Percentiles rank a stretch among this genome's conserved stretches.
Evolutionary conservation across 1,140 invertebrate species (phyloP).

Genomic region (Bursaphelenchus mucronatus): DNA sequence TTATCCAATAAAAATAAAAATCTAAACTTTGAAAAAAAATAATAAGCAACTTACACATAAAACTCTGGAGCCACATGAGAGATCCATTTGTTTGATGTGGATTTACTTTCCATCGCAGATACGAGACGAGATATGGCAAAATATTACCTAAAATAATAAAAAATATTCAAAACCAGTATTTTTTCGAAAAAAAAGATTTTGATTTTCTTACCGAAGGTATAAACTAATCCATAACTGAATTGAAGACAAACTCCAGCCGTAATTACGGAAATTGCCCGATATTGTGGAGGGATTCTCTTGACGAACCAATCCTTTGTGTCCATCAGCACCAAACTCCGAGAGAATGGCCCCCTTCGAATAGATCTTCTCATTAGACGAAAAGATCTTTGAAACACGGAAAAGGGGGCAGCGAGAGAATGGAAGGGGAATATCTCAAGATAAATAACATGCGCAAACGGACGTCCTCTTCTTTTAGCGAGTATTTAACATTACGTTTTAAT

Average conservation of each 20-base stretch:
- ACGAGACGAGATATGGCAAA: slow-evolving; percentile 42
- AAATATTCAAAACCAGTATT: no score
- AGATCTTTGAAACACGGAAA: no score
- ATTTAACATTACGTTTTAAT: no score
- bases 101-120: slow-evolving; percentile 44
- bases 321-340: slow-evolving; percentile 23
- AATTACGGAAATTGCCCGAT: slow-evolving; percentile 36
- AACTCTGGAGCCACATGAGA: slow-evolving; percentile 41
- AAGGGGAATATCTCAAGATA: no score
- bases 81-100: slow-evolving; percentile 41
- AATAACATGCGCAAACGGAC: no score
- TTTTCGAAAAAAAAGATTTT: not conserved
- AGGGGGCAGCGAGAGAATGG: no score
- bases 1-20: no score
- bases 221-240: slow-evolving; percentile 46
- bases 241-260: slow-evolving; percentile 36
- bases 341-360: no score
- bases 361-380: no score
- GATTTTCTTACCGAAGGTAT: slow-evolving; percentile 40
- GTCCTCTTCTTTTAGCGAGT: no score
- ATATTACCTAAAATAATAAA: slow-evolving; percentile 35
- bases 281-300: slow-evolving; percentile 24
- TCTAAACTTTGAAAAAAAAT: slow-evolving; percentile 18
- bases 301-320: slow-evolving; percentile 39
- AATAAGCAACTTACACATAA: slow-evolving; percentile 26